These are phyloP conservation scores for Ahaetulla prasina DNA, from an alignment of 2,113 vertebrate genomes.

Conservation along the genomic window DNA sequence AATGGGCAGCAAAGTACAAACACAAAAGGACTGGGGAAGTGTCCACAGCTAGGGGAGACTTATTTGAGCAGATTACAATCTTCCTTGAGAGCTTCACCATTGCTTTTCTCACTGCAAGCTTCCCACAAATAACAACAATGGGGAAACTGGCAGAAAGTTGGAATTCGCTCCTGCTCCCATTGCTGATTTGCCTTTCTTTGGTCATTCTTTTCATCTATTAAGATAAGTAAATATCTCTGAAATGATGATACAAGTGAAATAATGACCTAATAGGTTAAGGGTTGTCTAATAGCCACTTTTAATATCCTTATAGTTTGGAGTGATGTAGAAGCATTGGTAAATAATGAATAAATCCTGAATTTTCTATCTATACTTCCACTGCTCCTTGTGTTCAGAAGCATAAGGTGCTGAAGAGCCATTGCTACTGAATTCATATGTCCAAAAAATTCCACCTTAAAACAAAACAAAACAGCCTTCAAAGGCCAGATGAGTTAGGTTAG, in stretches of 20 bases:
- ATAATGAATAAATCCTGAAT: neutral
- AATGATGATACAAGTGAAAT: neutral
- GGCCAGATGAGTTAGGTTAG: neutral
- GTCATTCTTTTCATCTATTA: too few species aligned
- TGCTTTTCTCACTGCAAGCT: too few species aligned
- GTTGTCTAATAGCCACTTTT: neutral
- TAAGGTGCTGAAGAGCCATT: neutral
- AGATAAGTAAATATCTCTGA: too few species aligned
- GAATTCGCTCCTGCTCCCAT: too few species aligned
- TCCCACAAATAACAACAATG: too few species aligned
- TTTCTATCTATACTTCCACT: neutral
- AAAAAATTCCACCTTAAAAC: neutral
- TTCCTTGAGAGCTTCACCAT: too few species aligned
- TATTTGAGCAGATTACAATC: too few species aligned
- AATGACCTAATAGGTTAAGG: neutral
- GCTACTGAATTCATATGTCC: neutral
- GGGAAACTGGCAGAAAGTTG: too few species aligned
- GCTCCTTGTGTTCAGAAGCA: neutral
- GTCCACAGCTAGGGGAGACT: too few species aligned
- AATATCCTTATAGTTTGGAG: neutral
- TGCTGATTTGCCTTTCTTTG: too few species aligned
- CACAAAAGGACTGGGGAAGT: too few species aligned
- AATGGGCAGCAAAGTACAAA: too few species aligned
- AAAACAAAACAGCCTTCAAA: neutral
- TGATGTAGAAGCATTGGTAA: neutral